Evolutionary conservation across 1,140 invertebrate species (phyloP).

Genomic region (Pachyrhynchus sulphureomaculatus): DNA sequence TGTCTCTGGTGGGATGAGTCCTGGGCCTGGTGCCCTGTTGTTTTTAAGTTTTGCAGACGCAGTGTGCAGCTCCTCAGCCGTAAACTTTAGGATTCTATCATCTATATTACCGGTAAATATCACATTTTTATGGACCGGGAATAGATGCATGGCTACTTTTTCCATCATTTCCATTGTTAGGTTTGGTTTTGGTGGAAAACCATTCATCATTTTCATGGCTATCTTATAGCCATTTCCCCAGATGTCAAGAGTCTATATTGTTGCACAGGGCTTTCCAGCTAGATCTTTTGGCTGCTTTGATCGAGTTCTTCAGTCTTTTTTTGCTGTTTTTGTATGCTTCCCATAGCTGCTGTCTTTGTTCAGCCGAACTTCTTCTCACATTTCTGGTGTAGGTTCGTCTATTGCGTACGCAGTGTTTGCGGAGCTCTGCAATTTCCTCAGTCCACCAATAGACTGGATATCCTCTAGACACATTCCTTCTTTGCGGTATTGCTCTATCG

Average conservation of each 20-base stretch:
- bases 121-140: too few relatives aligned
- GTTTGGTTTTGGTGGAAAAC: not conserved
- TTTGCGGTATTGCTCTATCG: too few relatives aligned
- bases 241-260: not conserved
- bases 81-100: not conserved
- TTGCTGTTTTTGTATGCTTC: not conserved
- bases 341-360: too few relatives aligned
- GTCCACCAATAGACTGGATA: too few relatives aligned
- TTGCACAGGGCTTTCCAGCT: not conserved
- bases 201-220: not conserved
- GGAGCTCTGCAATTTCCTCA: too few relatives aligned
- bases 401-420: too few relatives aligned
- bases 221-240: not conserved
- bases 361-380: too few relatives aligned
- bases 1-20: conserved; percentile 40
- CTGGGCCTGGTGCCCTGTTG: conserved; percentile 46
- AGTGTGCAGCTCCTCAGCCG: conserved; percentile 30
- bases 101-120: not conserved
- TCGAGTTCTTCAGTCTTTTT: not conserved
- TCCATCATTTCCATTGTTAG: too few relatives aligned
- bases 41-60: conserved; percentile 33
- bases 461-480: too few relatives aligned
- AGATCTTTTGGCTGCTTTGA: not conserved
- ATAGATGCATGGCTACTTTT: too few relatives aligned
- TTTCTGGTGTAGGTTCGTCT: too few relatives aligned